Percentiles rank a stretch among this genome's conserved stretches.
These are phyloP conservation scores for Drosophila oshimai DNA, from an alignment of 1,140 invertebrate genomes.

Conservation along the genomic window DNA sequence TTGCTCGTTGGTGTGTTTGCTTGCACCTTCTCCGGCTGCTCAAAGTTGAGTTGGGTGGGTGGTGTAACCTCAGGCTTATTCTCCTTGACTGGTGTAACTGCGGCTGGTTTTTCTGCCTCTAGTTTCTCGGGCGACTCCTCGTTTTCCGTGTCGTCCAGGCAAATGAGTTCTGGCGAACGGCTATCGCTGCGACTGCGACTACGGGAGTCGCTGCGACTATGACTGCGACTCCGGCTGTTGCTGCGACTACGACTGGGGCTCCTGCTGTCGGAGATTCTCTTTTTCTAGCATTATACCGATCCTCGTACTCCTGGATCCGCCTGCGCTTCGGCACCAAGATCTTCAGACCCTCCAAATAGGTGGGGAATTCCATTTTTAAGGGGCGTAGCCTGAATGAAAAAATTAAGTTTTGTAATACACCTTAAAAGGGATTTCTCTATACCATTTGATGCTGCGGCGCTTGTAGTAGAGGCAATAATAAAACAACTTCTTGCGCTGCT, in stretches of 20 bases:
- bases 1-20: not conserved
- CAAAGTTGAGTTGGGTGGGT: constrained; percentile 8
- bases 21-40: not conserved
- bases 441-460: constrained; percentile 56
- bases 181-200: constrained; percentile 33
- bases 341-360: constrained; percentile 3
- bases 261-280: not conserved
- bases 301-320: not conserved
- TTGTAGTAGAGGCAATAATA: constrained; percentile 44
- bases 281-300: too few species aligned
- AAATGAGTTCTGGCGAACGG: constrained; percentile 54
- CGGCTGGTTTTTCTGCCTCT: not conserved
- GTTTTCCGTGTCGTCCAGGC: constrained; percentile 66
- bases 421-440: not conserved
- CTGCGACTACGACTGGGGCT: constrained; percentile 1
- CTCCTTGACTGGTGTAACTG: not conserved
- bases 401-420: not conserved
- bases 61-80: not conserved
- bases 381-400: not conserved
- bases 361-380: not conserved
- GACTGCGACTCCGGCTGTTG: not conserved
- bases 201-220: constrained; percentile 1
- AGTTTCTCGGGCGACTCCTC: constrained; percentile 63
- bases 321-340: not conserved
- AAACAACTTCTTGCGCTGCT: too few species aligned